phyloP scores from a whole-genome alignment of 1,140 invertebrate genomes.

The Batillaria attramentaria region DNA sequence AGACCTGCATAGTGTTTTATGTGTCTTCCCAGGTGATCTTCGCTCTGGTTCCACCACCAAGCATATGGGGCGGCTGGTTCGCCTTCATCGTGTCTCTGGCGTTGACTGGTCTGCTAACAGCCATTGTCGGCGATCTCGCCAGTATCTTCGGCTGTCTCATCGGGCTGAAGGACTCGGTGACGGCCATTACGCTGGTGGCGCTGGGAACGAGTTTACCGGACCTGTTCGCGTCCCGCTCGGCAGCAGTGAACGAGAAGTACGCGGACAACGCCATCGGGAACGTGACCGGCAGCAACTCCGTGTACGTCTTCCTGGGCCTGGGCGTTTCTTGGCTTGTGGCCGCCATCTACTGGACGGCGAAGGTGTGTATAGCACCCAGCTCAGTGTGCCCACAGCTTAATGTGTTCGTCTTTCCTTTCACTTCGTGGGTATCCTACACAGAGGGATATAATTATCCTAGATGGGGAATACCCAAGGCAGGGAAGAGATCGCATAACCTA shows the following conservation, averaged over 20 bases:
- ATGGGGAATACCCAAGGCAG: too few relatives aligned
- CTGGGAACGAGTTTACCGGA: conserved; percentile 81
- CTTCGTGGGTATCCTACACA: too few relatives aligned
- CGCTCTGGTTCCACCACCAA: conserved; percentile 76
- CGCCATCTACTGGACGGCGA: conserved; percentile 74
- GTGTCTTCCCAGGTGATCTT: conserved; percentile 76
- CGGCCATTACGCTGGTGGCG: conserved; percentile 82
- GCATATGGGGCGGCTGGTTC: conserved; percentile 77
- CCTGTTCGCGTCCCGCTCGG: conserved; percentile 74
- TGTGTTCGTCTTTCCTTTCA: too few relatives aligned
- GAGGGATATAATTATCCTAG: too few relatives aligned
- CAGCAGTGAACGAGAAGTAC: conserved; percentile 70
- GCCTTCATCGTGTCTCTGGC: conserved; percentile 76
- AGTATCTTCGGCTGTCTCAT: conserved; percentile 80
- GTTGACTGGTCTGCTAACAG: conserved; percentile 77
- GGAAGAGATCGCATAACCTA: too few relatives aligned
- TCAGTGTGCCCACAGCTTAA: too few relatives aligned
- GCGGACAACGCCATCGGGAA: conserved; percentile 74
- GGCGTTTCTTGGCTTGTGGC: conserved; percentile 80
- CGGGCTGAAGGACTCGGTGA: conserved; percentile 75
- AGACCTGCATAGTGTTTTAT: too few relatives aligned
- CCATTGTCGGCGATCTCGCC: conserved; percentile 79
- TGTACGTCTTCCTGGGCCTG: conserved; percentile 80
- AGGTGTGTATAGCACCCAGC: too few relatives aligned
- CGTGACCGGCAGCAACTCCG: conserved; percentile 74